Conservation (phyloP, 2,797 vertebrate species). For the Tragopan temminckii region DNA sequence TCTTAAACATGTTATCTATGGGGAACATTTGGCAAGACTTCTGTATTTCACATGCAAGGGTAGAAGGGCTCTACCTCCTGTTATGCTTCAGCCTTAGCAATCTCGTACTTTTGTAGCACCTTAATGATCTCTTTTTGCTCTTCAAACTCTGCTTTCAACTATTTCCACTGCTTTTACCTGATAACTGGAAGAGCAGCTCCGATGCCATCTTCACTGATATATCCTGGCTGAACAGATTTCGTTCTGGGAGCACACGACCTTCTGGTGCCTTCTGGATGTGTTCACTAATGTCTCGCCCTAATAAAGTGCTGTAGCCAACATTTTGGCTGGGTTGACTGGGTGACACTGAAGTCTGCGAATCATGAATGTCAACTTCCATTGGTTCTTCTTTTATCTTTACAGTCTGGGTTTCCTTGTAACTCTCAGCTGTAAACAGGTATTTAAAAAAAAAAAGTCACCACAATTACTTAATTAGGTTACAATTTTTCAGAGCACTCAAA, state of each 20-base stretch:
- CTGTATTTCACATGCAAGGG: conserved; percentile 1
- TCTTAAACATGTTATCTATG: conserved; percentile 37
- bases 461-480: conserved; percentile 54
- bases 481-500: conserved; percentile 43
- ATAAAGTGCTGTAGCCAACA: conserved; percentile 94
- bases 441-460: not conserved
- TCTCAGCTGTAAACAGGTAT: conserved; percentile 84
- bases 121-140: not conserved
- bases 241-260: conserved; percentile 90
- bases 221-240: conserved; percentile 98
- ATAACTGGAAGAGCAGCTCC: conserved; percentile 97
- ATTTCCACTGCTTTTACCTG: conserved; percentile 83
- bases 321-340: conserved; percentile 78
- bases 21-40: not conserved
- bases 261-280: conserved; percentile 90
- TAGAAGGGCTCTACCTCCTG: not conserved
- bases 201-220: conserved; percentile 99
- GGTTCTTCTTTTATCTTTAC: conserved; percentile 95
- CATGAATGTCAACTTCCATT: conserved; percentile 95
- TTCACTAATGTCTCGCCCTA: conserved; percentile 90
- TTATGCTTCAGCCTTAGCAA: not conserved
- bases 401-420: conserved; percentile 93
- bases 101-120: not conserved
- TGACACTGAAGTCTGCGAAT: conserved; percentile 85
- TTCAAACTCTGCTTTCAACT: not conserved